Base-by-base conservation (phyloP, 2,888 invertebrate genomes). In the Spisula solida region DNA sequence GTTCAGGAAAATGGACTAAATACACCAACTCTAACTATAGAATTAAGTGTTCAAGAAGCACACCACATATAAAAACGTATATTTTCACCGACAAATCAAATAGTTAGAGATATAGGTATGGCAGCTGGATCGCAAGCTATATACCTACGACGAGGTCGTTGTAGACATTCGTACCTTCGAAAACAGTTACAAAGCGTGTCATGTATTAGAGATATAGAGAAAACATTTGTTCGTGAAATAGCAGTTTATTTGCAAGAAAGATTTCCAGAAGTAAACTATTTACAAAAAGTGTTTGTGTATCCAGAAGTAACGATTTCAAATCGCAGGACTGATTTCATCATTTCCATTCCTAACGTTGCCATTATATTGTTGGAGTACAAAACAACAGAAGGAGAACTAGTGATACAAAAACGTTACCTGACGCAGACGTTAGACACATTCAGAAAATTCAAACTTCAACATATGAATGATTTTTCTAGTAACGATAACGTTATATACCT, bases 321-420 rank as follows among this genome's bases (percentile, higher is more conserved):
- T 34, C 56, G 82, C 2, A 31, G 82, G 31, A 60, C 82, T n/a
- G 82, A 82, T 25, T 82, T 82, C 20, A 66, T 82, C 2, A 29
- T 82, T 5, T 82, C n/a, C 34, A 60, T 82, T 66, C 82, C 60
- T 16, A 41, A 41, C n/a, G 66, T 82, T 41, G 82, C 82, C 0
- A 41, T 82, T 18, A 34, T 82, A 12, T 47, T 82, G n/a, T 31
- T 82, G 20, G 82, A 82, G 25, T 82, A 82, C 41, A 82, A 82
- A 66, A 82, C 82, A 6, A 41, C 82, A 14, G 47, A 82, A 18
- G 20, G 16, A 41, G 47, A 60, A 20, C 20, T 82, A 14, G n/a
- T 16, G n/a, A n/a, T 82, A 20, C 31, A 66, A 60, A n/a, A 41
- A 20, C 56, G 29, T 25, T 82, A 82, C 34, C 6, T 82, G 1